Evolutionary conservation across 2,113 vertebrate species (phyloP), one percentile per base, ranked within the genome.

Genomic region (Hiodon alosoides): DNA sequence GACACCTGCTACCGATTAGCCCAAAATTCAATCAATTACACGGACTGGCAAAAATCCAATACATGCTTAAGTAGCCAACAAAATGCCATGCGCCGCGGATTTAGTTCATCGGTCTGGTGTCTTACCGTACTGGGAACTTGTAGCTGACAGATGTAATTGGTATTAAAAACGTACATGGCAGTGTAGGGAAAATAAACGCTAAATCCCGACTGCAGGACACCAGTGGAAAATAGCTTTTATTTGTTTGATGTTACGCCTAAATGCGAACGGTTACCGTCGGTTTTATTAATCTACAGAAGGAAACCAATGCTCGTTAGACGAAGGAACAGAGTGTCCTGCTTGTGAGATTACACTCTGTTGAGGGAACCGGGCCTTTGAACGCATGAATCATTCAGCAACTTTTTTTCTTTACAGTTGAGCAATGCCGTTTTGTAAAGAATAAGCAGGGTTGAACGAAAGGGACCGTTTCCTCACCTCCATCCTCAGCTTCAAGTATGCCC

Each of bases 401-500:
- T 31, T 31, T 31, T 31, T 31, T 31, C 31, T 31, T 31, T 31
- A 31, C 31, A 31, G 31, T 31, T 31, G 31, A 31, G 31, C 31
- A 31, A 31, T 31, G 31, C 31, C 2, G 31, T 13, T 13, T 10
- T 3, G 50, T 3, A 16, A 6, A 57, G 9, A 68, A 69, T 59
- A 10, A 14, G 31, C 6, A 69, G 11, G 51, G 47, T 53, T 5
- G 3, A 60, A 53, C 13, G 13, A 62, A 50, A 8, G n/a, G 2
- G 47, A 4, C 8, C 16, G 7, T 1, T 31, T 3, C 14, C 79
- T 90, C 86, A 99, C 96, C 96, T 54, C 94, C 94, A 75, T 95
- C 94, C 1, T 95, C 94, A 0, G 96, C 95, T 80, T 98, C 95
- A 70, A 99, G 85, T 85, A 99, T 98, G 80, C 93, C 97, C 86